Percentiles rank a stretch among this genome's conserved stretches.
Conservation (phyloP, 2,797 vertebrate species). For the Sylvilagus floridanus region DNA sequence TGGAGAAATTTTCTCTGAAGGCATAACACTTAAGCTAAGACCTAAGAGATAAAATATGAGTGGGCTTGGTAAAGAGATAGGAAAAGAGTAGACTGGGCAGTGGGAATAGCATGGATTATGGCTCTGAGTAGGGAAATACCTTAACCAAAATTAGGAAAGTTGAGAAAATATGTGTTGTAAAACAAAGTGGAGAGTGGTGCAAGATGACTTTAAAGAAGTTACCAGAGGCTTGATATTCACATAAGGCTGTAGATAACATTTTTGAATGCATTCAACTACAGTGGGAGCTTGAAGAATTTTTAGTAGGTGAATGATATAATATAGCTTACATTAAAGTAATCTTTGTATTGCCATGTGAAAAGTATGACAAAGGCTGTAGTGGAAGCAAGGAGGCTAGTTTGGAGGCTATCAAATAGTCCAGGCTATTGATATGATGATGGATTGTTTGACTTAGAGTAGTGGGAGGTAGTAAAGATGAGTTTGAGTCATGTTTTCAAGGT, state of each 20-base stretch:
- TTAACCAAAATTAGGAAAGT: neutral
- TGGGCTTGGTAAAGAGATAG: neutral
- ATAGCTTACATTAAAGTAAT: neutral
- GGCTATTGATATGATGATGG: neutral
- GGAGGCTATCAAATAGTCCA: neutral
- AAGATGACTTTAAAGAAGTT: conserved; percentile 7
- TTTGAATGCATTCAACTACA: conserved; percentile 19
- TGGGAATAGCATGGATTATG: neutral
- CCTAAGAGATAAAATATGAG: neutral
- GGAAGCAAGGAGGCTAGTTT: neutral
- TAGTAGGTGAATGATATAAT: neutral
- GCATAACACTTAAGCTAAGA: neutral
- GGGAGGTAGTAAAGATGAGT: neutral
- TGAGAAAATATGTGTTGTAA: neutral
- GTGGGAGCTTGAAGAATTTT: conserved; percentile 22
- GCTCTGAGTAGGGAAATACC: neutral
- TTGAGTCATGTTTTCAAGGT: neutral
- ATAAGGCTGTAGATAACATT: neutral
- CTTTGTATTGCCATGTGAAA: neutral
- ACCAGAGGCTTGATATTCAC: neutral
- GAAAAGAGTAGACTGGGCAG: neutral
- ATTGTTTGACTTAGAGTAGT: neutral
- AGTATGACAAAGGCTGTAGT: neutral
- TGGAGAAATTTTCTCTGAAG: neutral
- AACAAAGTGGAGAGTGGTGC: neutral